Percentiles rank a stretch among this genome's conserved stretches.
phyloP scores from a whole-genome alignment of 2,797 vertebrate genomes.

The Pangasius mekongensis region DNA sequence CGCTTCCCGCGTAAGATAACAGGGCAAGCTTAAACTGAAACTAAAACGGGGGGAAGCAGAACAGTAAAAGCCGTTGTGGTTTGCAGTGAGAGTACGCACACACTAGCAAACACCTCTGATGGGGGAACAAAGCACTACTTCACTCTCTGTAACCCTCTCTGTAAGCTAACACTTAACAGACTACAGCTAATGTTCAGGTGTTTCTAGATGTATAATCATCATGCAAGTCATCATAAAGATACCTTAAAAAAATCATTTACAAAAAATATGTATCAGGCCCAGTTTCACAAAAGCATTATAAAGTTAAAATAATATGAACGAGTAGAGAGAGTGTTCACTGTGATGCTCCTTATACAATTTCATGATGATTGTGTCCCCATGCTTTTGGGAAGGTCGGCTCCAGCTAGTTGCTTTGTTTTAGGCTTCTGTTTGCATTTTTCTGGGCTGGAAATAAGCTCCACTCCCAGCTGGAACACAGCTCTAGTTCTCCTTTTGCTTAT shows the following conservation, averaged over 20 bases:
- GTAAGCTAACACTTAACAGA: neutral
- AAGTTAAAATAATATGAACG: neutral
- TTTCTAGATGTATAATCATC: neutral
- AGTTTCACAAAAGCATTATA: neutral
- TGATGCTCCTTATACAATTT: neutral
- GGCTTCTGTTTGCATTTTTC: neutral
- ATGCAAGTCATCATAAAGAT: neutral
- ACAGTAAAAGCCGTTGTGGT: constrained; percentile 25
- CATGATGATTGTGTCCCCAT: neutral
- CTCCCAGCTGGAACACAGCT: neutral
- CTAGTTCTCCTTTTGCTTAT: neutral
- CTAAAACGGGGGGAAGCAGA: neutral
- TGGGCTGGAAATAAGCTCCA: neutral
- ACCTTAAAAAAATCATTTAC: neutral
- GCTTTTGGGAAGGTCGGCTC: neutral
- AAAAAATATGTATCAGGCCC: neutral
- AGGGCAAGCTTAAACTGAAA: constrained; percentile 17
- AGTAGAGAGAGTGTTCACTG: neutral
- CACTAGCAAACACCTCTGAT: constrained; percentile 13
- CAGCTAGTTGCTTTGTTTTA: neutral
- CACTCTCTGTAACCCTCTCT: neutral
- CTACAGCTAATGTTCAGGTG: too few relatives aligned
- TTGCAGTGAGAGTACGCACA: constrained; percentile 1
- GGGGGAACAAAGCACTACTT: constrained; percentile 10
- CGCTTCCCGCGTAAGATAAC: constrained; percentile 11